A percentile compares a stretch with the other conserved stretches of the same genome.
These are phyloP conservation scores for Meliscaeva auricollis DNA, from an alignment of 2,888 invertebrate species.

Conservation along the genomic window DNA sequence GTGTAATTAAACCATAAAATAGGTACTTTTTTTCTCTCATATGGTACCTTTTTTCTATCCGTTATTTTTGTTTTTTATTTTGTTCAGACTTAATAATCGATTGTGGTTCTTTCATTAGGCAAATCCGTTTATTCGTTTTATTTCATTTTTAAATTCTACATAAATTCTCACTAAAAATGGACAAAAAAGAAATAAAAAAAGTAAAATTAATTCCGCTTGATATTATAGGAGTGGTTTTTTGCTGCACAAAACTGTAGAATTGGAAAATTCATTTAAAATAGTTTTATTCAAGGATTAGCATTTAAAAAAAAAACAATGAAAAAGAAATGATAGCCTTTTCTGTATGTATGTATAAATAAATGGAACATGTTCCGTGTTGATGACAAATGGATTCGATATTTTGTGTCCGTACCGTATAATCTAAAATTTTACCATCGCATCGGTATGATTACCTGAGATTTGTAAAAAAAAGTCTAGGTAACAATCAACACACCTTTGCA, in stretches of 20 bases:
- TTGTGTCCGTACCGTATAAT: no score
- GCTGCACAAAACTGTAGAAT: background rate
- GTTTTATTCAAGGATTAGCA: no score
- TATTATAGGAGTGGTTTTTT: background rate
- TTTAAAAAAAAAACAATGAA: no score
- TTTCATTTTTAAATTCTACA: background rate
- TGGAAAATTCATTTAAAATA: background rate
- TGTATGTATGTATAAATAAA: no score
- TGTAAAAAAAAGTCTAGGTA: no score
- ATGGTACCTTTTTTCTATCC: background rate
- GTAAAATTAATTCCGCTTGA: background rate
- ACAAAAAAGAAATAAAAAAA: background rate
- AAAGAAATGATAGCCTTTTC: no score
- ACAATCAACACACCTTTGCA: no score
- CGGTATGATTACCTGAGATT: no score
- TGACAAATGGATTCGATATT: no score
- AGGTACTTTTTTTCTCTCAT: background rate
- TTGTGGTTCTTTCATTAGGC: slow-evolving; percentile 47
- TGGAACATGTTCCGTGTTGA: no score
- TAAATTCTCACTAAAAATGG: background rate
- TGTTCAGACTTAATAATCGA: slow-evolving; percentile 41
- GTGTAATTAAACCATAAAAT: slow-evolving; percentile 47
- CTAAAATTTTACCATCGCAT: no score
- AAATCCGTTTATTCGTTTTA: slow-evolving; percentile 20
- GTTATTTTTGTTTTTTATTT: background rate